Evolutionary conservation across 2,888 invertebrate species (phyloP), one percentile per base, ranked within the genome.

Genomic region (Macrophya annulata): DNA sequence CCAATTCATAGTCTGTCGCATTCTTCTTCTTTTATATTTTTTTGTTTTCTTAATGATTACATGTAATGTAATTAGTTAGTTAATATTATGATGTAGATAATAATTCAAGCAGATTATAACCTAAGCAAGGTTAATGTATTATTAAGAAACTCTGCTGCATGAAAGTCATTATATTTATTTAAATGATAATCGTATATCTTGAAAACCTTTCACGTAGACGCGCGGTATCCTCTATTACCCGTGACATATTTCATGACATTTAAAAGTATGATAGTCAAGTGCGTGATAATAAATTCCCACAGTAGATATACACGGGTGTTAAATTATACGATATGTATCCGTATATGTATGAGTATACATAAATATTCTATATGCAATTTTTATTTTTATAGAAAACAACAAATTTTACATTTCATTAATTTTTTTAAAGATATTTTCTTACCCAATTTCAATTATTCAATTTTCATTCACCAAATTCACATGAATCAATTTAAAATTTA

Each of bases 101-200:
- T 62, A 10, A 62, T 62, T 62, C 10, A 25, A 62, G 62, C 9
- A 25, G 9, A 62, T 62, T 62, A 25, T n/a, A n/a, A n/a, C 12
- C 62, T 62, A 21, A 5, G 25, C 9, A 40, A 17, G 10, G 21
- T n/a, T 10, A 1, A 71, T 71, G 37, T 17, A 40, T 71, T 40
- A n/a, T 3, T 74, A 40, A 45, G 12, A 25, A 21, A 74, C 71
- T 45, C 9, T 21, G 17, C 15, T 0, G 31, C n/a, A n/a, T n/a
- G 17, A 55, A n/a, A 37, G 51, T 15, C 48, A 51, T 77, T 51
- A 77, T 77, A 55, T 51, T 51, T 55, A 77, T 48, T 77, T 31
- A 55, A 77, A 55, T 37, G 77, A 51, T 77, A 77, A 77, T 77
- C 77, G 77, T 77, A 31, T 51, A 77, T 77, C 77, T 51, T 77